phyloP scores from a whole-genome alignment of 2,888 invertebrate genomes.

The Invenusta paracnida region DNA sequence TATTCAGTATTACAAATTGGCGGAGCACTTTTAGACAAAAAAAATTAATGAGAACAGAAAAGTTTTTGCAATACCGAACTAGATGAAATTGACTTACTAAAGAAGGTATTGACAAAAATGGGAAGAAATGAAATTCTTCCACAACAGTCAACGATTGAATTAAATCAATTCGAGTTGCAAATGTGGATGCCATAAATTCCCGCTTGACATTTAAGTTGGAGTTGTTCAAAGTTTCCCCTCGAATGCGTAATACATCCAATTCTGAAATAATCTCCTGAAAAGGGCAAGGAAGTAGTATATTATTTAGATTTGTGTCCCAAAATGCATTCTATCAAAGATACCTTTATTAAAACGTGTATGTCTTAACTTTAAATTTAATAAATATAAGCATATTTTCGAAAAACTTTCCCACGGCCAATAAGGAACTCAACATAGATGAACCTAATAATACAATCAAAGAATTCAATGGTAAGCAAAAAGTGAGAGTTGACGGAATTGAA shows the following conservation, averaged over 20 bases:
- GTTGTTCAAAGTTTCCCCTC: neutral
- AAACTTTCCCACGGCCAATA: neutral
- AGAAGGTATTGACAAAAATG: neutral
- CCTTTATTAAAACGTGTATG: neutral
- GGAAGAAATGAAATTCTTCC: neutral
- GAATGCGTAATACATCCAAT: neutral
- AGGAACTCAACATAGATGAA: no score
- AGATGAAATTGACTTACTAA: neutral
- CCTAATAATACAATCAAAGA: no score
- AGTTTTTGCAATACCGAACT: neutral
- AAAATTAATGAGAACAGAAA: neutral
- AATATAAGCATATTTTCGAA: neutral
- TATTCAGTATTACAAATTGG: neutral
- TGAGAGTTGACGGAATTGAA: no score
- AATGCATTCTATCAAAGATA: neutral
- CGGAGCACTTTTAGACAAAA: neutral
- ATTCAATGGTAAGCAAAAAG: no score
- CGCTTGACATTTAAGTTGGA: neutral
- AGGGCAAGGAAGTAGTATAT: neutral
- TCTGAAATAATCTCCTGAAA: neutral
- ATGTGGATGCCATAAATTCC: neutral
- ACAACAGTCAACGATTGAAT: neutral
- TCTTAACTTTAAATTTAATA: neutral
- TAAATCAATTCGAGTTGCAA: neutral
- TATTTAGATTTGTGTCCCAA: neutral